Evolutionary conservation across 2,113 vertebrate species (phyloP).

Genomic region (Dunckerocampus dactyliophorus): DNA sequence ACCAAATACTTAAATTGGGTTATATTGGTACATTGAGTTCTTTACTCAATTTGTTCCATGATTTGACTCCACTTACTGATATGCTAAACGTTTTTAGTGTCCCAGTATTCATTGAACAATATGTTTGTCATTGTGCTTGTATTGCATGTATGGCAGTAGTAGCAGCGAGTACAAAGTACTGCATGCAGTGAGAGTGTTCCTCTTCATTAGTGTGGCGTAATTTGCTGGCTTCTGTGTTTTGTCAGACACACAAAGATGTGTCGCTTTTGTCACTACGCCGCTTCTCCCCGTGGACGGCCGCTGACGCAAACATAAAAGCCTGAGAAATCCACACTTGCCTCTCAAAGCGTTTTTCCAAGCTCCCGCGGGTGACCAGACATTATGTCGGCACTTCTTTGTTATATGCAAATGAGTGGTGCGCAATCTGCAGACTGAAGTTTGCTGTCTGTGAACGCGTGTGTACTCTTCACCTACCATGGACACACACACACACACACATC

Average conservation of each 20-base stretch:
- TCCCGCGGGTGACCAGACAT: slow-evolving; percentile 46
- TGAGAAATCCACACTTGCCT: slow-evolving; percentile 46
- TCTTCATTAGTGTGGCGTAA: slow-evolving; percentile 2
- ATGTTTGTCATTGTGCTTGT: too few species aligned
- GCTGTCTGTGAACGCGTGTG: not conserved
- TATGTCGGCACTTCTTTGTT: slow-evolving; percentile 45
- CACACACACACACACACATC: too few species aligned
- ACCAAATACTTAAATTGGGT: too few species aligned
- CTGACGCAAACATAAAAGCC: slow-evolving; percentile 56
- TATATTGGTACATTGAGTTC: too few species aligned
- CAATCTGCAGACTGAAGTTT: slow-evolving; percentile 17
- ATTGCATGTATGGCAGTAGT: too few species aligned
- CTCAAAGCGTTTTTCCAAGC: slow-evolving; percentile 34
- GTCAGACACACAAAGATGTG: slow-evolving; percentile 24
- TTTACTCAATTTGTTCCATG: too few species aligned
- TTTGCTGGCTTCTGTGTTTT: slow-evolving; percentile 23
- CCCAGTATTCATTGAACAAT: too few species aligned
- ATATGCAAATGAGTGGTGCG: slow-evolving; percentile 41
- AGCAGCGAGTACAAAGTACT: too few species aligned
- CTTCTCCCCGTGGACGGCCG: slow-evolving; percentile 31
- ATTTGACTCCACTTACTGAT: too few species aligned
- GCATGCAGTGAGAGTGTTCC: too few species aligned
- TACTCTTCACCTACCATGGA: too few species aligned
- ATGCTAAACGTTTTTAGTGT: too few species aligned
- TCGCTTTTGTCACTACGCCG: slow-evolving; percentile 13